Base-by-base conservation (phyloP, 2,797 vertebrate species). In the Lagothrix lagotricha region DNA sequence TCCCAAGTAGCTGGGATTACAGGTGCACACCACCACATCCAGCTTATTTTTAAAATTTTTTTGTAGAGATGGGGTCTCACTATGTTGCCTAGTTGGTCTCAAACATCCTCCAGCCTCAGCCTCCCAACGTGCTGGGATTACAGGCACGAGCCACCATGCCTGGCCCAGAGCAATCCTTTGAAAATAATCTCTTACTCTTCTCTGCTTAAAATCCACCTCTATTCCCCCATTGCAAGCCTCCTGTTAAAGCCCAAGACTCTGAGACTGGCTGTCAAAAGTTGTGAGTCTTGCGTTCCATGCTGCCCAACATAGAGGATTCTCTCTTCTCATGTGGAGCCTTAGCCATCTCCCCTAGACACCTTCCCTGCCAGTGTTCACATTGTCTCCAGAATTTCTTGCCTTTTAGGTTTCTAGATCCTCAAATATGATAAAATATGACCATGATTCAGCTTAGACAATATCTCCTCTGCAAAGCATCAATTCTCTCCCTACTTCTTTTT, bases 331-430 rank as follows among this genome's bases (percentile, higher is more conserved):
- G 0, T 1, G 41, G 22, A 48, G 48, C 28, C 79, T 46, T 70
- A 24, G 24, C 22, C 4, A 0, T 57, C 83, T 89, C 46, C 57
- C 26, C 54, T 52, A 36, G 44, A 72, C 22, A 57, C 36, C 28
- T 39, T 90, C 50, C 14, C 46, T 50, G 12, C n/a, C 26, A 20
- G 12, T 80, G 89, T 87, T 89, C 48, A 75, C 17, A 13, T n/a
- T 81, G 44, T 52, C 36, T 67, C 86, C 50, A 46, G 73, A 73
- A 70, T 83, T 85, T 90, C 72, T 90, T 61, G n/a, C 54, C 48
- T 82, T 83, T 80, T 13, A 88, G 61, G 48, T 57, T 52, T 96
- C 46, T 52, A 96, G 90, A 50, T 3, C 80, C 72, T 88, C 94
- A 61, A 58, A 81, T 19, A 41, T 75, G 26, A 72, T 86, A 48